phyloP scores from a whole-genome alignment of 2,797 vertebrate species.

The Enteromius unitaeniatus region DNA sequence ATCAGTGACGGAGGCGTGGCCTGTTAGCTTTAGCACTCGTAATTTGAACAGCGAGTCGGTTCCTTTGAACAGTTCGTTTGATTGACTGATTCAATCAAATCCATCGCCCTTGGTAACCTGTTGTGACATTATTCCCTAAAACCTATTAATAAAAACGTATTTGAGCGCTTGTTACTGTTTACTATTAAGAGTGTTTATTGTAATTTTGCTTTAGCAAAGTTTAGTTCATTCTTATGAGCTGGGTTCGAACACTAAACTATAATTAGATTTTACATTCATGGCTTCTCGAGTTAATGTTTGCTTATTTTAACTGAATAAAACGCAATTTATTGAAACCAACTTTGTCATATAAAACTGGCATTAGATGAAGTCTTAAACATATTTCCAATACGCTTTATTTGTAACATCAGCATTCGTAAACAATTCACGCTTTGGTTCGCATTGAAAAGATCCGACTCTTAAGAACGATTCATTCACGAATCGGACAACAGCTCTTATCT shows the following conservation, averaged over 20 bases:
- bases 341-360: neutral
- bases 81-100: neutral
- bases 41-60: neutral
- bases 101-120: neutral
- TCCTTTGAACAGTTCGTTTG: neutral
- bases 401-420: neutral
- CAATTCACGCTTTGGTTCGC: neutral
- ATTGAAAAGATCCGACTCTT: slow-evolving; percentile 9
- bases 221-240: neutral
- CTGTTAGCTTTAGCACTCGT: slow-evolving; percentile 41
- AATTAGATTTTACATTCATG: neutral
- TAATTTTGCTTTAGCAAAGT: neutral
- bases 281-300: neutral
- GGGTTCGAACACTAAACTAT: neutral
- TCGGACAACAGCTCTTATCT: neutral
- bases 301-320: neutral
- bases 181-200: neutral
- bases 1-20: slow-evolving; percentile 56
- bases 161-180: neutral
- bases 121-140: neutral
- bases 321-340: neutral
- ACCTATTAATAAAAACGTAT: neutral
- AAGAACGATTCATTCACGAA: neutral
- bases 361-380: neutral
- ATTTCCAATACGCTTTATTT: neutral